A percentile compares a stretch with the other conserved stretches of the same genome.
These are phyloP conservation scores for Ceratotherium simum DNA, from an alignment of 2,113 vertebrate genomes.

Conservation along the genomic window DNA sequence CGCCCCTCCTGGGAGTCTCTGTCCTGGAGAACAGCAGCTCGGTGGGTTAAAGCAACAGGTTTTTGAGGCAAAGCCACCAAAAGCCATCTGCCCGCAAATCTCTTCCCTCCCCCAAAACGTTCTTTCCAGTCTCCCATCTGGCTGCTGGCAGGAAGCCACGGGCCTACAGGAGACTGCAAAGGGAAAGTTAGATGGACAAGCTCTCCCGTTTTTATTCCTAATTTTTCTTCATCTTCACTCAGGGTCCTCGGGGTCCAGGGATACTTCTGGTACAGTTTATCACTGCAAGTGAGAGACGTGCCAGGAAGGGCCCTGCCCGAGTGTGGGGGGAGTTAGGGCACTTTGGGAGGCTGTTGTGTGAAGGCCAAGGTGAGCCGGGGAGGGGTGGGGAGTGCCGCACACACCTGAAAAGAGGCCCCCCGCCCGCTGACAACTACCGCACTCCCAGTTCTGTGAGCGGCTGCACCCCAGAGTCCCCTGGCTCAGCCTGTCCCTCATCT, in stretches of 20 bases:
- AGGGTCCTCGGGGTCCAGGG: neutral
- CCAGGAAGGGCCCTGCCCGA: neutral
- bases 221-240: neutral
- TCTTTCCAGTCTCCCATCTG: conserved; percentile 66
- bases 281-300: accelerated
- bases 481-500: neutral
- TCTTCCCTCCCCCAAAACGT: neutral
- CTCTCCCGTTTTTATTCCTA: neutral
- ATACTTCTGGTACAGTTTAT: accelerated
- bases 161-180: neutral
- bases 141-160: conserved; percentile 31
- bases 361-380: neutral
- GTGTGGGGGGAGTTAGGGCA: neutral
- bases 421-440: neutral
- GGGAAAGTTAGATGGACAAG: neutral
- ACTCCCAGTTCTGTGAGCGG: neutral
- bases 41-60: conserved; percentile 59
- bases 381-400: neutral
- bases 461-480: accelerated
- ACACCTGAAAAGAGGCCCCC: neutral
- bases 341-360: neutral
- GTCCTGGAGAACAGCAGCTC: neutral
- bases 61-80: neutral
- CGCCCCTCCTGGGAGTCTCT: neutral
- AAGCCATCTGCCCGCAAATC: conserved; percentile 47